These are phyloP conservation scores for Hypercompe scribonia DNA, from an alignment of 2,888 invertebrate genomes.

Conservation along the genomic window DNA sequence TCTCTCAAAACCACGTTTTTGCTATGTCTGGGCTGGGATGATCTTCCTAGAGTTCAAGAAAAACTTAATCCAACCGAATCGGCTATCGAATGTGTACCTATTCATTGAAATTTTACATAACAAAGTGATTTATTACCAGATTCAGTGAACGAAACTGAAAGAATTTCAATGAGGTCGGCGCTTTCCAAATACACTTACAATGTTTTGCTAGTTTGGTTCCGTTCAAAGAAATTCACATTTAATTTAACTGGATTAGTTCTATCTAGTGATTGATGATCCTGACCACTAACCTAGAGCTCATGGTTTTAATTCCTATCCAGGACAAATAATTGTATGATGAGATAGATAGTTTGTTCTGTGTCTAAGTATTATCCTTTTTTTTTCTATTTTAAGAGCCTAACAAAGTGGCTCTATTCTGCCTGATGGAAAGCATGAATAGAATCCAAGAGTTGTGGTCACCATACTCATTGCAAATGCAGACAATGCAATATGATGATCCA, in stretches of 20 bases:
- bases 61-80: background rate
- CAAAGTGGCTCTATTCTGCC: too few relatives aligned
- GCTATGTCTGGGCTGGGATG: background rate
- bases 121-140: background rate
- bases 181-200: background rate
- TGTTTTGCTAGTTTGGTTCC: background rate
- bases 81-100: background rate
- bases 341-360: too few relatives aligned
- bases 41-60: background rate
- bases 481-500: too few relatives aligned
- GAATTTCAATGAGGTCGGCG: background rate
- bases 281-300: background rate
- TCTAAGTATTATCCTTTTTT: too few relatives aligned
- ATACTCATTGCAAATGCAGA: too few relatives aligned
- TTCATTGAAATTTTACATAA: background rate
- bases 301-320: background rate
- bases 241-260: background rate
- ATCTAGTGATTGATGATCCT: background rate
- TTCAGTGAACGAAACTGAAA: background rate
- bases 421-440: too few relatives aligned
- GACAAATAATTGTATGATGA: too few relatives aligned
- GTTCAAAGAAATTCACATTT: background rate
- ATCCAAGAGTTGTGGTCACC: too few relatives aligned
- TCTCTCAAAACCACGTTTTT: background rate
- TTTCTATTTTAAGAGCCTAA: too few relatives aligned